phyloP scores from a whole-genome alignment of 23 tunicate genomes.

The Trididemnum nubilum region DNA sequence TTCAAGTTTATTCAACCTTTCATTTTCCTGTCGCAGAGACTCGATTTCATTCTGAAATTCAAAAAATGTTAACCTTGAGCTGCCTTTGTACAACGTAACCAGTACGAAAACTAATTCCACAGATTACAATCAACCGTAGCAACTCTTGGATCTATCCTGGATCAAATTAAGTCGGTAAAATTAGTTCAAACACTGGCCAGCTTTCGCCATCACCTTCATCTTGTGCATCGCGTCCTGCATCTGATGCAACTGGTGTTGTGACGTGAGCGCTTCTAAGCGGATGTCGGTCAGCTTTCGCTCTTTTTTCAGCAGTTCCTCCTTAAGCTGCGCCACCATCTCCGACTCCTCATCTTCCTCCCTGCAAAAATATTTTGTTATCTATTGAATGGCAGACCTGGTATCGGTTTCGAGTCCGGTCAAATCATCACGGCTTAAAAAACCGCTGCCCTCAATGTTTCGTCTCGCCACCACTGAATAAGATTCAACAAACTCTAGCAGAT shows the following conservation, averaged over 20 bases:
- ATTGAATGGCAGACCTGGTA: too few species aligned
- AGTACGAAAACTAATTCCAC: neutral
- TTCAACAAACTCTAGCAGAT: too few species aligned
- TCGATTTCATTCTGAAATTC: conserved; percentile 81
- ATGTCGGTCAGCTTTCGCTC: conserved; percentile 83
- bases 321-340: conserved; percentile 64
- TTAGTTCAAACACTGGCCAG: too few species aligned
- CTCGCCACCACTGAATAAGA: too few species aligned
- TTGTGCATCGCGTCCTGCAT: conserved; percentile 86
- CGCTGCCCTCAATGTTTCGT: too few species aligned
- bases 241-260: conserved; percentile 85
- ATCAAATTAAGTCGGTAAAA: too few species aligned
- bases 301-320: conserved; percentile 69
- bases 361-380: neutral
- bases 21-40: conserved; percentile 66
- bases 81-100: neutral
- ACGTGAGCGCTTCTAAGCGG: conserved; percentile 78
- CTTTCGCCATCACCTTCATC: conserved; percentile 78
- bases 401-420: too few species aligned
- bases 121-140: neutral
- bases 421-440: too few species aligned
- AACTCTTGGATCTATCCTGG: too few species aligned
- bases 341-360: conserved; percentile 46
- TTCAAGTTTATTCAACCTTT: conserved; percentile 63
- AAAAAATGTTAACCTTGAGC: too few species aligned